Evolutionary conservation across 30 jellyfish, hydroid and myxozoan species (phyloP), one percentile per base, ranked within the genome.

Genomic region (Cassiopea xamachana): DNA sequence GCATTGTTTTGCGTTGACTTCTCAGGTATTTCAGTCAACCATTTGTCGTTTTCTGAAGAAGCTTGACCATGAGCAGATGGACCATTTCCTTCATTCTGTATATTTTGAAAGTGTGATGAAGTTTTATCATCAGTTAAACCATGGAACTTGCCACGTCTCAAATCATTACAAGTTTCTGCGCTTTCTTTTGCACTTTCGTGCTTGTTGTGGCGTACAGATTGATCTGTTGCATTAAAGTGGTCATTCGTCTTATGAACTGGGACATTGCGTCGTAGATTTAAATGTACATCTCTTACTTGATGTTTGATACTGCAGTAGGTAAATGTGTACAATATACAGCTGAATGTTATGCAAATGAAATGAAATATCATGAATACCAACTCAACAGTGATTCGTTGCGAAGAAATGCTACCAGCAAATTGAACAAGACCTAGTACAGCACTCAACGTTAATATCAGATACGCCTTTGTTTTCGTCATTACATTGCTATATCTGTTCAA

Each of bases 391-490:
- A 1, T 2, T 2, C 64, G 64, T 14, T 4, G 19, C 19, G 43
- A 13, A 8, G 4, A 4, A 2, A 62, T 62, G 19, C 14, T 17
- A 8, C 43, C 74, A 62, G 14, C 74, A 14, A 62, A 62, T 8
- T 62, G 43, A 62, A 62, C 74, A 13, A 62, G 74, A 62, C 74
- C 74, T 62, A 84, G 51, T 2, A 59, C 19, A 1, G 77, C 67
- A 45, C 12, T 73, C 12, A 48, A 61, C 46, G 39, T 46, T 12
- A 84, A n/a, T 44, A 70, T 19, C 70, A 45, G 1, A 43, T 17
- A 69, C 2, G 87, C 86, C 55, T 44, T 70, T 69, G 75, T 27
- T 16, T 60, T 46, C 9, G 92, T 84, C 92, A 84, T 84, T n/a
- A 84, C 39, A 12, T 7, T 82, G 18, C 8, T 17, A 47, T 82